A percentile compares a stretch with the other conserved stretches of the same genome.
Conservation (phyloP, 2,888 invertebrate species). For the Parnassius mnemosyne region DNA sequence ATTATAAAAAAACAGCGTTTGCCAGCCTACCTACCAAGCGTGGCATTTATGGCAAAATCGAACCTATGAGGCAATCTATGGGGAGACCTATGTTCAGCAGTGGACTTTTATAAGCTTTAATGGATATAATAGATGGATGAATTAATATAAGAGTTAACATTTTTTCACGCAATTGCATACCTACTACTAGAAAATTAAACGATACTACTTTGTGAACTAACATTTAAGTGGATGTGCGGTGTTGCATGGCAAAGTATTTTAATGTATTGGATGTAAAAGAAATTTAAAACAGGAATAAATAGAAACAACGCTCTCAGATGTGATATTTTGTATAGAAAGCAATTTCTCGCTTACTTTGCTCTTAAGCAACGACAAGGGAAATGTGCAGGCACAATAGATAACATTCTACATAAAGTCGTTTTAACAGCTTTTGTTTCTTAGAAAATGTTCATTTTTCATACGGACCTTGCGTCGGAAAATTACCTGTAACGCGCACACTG, state of each 20-base stretch:
- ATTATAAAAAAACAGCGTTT: no score
- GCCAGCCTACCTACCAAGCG: no score
- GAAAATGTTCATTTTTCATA: slow-evolving; percentile 68
- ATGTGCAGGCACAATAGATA: slow-evolving; percentile 67
- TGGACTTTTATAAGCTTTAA: no score
- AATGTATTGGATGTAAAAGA: slow-evolving; percentile 15
- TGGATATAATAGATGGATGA: background rate
- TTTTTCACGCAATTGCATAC: background rate
- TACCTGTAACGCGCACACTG: slow-evolving; percentile 50
- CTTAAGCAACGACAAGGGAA: slow-evolving; percentile 58
- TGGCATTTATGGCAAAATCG: no score
- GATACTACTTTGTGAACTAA: slow-evolving; percentile 6
- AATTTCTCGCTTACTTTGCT: slow-evolving; percentile 73
- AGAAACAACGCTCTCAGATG: slow-evolving; percentile 31
- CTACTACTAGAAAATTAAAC: slow-evolving; percentile 13
- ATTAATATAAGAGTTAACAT: slow-evolving; percentile 4
- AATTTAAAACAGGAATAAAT: slow-evolving; percentile 26
- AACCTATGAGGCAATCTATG: background rate
- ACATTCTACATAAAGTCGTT: slow-evolving; percentile 61
- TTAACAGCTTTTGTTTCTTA: slow-evolving; percentile 69
- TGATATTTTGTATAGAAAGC: slow-evolving; percentile 60
- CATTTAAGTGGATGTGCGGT: slow-evolving; percentile 4
- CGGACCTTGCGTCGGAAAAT: slow-evolving; percentile 55
- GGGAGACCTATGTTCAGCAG: no score
- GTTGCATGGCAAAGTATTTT: slow-evolving; percentile 6